Evolutionary conservation across 2,888 invertebrate species (phyloP), one percentile per base, ranked within the genome.

Genomic region (Trachelus troglodyta): DNA sequence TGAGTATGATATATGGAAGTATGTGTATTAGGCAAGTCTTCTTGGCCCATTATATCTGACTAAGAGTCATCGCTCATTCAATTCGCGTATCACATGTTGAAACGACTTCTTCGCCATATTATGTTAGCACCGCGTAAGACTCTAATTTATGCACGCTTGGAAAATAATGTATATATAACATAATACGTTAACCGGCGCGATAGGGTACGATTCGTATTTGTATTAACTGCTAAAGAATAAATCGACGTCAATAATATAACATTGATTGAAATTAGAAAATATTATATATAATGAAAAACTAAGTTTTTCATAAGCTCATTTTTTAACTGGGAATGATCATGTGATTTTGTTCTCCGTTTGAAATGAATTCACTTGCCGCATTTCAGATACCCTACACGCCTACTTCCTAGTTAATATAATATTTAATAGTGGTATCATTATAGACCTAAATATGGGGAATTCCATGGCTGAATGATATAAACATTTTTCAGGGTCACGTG

Each of bases 41-140:
- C 78, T 73, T 78, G 79, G 76, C 76, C 78, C 76, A 81, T 80
- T 78, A 73, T 74, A 75, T 33, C 34, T 75, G 74, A 78, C 34
- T 56, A 73, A 56, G 75, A 15, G 11, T 79, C 68, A 77, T 76
- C 68, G 77, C 76, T 76, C 68, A 76, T 76, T 81, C 79, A 33
- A n/a, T 34, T 34, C 76, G 74, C 75, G 79, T 37, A 12, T 30
- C 76, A 74, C 73, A 77, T 79, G 79, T 79, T 77, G 79, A 79
- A 79, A 79, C 74, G 75, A n/a, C 76, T 76, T 76, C 78, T 76
- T 68, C 78, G 75, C 75, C 76, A 76, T 73, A 76, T 73, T 73
- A 69, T 73, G 76, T 40, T 71, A 71, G 33, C 12, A 34, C 12
- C 31, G 71, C 74, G 35, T 35, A 12, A n/a, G 15, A 34, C 3